Percentiles rank a stretch among this genome's conserved stretches.
These are phyloP conservation scores for Temnopleurus reevesii DNA, from an alignment of 53 echinoderm and acorn worm genomes.

Conservation along the genomic window DNA sequence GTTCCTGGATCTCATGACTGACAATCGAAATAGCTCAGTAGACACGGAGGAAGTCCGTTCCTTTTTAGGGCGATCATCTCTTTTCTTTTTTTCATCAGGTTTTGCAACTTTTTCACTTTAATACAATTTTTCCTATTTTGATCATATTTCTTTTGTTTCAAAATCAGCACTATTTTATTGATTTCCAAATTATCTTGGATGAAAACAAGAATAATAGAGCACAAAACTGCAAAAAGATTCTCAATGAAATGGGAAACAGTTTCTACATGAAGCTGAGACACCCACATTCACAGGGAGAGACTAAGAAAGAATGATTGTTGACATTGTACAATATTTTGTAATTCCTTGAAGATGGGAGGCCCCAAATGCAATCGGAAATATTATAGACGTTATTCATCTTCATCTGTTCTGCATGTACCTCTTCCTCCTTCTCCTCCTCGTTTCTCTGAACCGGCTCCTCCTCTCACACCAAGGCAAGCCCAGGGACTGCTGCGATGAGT, in stretches of 20 bases:
- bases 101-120: background rate
- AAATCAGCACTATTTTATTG: too few relatives aligned
- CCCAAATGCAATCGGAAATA: background rate
- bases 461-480: background rate
- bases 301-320: constrained; percentile 9
- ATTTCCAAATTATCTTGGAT: too few relatives aligned
- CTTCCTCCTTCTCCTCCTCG: constrained; percentile 30
- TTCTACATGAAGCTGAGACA: too few relatives aligned
- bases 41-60: constrained; percentile 40
- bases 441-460: background rate
- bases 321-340: background rate
- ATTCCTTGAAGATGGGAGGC: background rate
- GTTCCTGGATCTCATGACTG: constrained; percentile 4
- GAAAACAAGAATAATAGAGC: too few relatives aligned
- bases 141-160: background rate
- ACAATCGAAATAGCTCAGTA: constrained; percentile 36
- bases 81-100: background rate
- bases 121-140: too few relatives aligned
- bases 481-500: constrained; percentile 28
- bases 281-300: background rate
- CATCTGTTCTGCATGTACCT: background rate
- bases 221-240: too few relatives aligned
- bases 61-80: background rate
- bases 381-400: background rate
- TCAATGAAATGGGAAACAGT: too few relatives aligned